Conservation (phyloP, 2,797 vertebrate species). For the Platyrinchus mystaceus region DNA sequence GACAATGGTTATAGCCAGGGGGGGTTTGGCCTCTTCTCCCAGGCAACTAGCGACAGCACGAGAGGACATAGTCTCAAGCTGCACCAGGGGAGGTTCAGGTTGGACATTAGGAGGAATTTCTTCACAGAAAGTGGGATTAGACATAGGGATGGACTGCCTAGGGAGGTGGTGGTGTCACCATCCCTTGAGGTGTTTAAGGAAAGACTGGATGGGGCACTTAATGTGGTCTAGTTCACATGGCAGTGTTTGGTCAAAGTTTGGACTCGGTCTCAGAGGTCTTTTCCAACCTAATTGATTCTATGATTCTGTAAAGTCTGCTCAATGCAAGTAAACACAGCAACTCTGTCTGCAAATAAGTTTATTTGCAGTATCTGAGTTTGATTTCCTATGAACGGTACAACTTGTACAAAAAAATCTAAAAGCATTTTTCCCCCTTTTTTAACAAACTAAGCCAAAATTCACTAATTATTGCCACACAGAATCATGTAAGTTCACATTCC, state of each 20-base stretch:
- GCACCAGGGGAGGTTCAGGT: accelerated
- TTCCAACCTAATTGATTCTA: neutral
- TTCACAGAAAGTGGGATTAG: neutral
- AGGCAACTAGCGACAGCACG: neutral
- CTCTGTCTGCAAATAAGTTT: neutral
- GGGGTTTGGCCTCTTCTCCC: neutral
- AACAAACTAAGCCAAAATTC: neutral
- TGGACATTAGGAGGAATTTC: neutral
- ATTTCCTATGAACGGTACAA: neutral
- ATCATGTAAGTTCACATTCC: neutral
- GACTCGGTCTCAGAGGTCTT: neutral
- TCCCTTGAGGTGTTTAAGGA: neutral
- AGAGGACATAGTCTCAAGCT: neutral
- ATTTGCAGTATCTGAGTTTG: neutral
- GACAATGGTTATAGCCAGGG: neutral
- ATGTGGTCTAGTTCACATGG: neutral
- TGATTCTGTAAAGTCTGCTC: neutral
- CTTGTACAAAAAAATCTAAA: neutral
- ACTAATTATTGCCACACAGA: neutral
- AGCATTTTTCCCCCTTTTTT: neutral
- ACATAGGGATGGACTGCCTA: neutral
- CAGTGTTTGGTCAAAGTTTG: neutral
- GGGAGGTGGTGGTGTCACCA: accelerated
- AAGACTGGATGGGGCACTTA: neutral
- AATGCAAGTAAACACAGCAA: neutral